Evolutionary conservation across 2,888 invertebrate genomes (phyloP).

Genomic region (Caenorhabditis sp.): DNA sequence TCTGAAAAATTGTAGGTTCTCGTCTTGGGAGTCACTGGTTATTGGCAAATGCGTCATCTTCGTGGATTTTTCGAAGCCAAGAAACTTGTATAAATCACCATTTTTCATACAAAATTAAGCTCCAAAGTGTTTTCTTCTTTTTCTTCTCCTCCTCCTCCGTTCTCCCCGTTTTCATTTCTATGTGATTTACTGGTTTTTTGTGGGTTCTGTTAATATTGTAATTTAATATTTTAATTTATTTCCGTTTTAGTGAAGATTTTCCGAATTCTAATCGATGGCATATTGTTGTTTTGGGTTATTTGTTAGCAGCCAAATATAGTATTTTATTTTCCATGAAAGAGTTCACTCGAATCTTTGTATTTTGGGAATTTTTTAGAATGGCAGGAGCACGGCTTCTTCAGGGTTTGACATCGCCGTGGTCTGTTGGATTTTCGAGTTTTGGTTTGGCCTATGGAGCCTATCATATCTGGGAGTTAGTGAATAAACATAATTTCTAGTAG

Average conservation of each 20-base stretch:
- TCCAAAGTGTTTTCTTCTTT: background rate
- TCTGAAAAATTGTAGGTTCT: conserved; percentile 81
- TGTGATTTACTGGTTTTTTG: conserved; percentile 3
- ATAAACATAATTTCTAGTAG: background rate
- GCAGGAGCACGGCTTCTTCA: conserved; percentile 53
- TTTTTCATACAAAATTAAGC: background rate
- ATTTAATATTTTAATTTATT: background rate
- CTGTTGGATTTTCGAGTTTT: conserved; percentile 62
- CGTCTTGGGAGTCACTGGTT: conserved; percentile 89
- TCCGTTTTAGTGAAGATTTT: background rate
- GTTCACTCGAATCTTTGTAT: background rate
- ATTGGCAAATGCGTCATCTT: conserved; percentile 99
- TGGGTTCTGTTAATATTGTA: background rate
- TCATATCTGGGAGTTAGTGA: conserved; percentile 64
- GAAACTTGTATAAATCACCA: conserved; percentile 81
- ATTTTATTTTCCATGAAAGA: too few relatives aligned
- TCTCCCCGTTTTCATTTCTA: background rate
- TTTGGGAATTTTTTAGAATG: conserved; percentile 28
- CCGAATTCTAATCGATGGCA: too few relatives aligned
- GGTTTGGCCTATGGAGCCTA: conserved; percentile 64
- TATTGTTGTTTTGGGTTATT: too few relatives aligned
- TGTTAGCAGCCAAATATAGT: too few relatives aligned
- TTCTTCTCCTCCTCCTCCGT: background rate
- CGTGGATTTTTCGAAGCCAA: conserved; percentile 99
- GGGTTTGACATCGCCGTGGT: conserved; percentile 64